Evolutionary conservation across 2,888 invertebrate species (phyloP).

Genomic region (Hirudinaria manillensis): DNA sequence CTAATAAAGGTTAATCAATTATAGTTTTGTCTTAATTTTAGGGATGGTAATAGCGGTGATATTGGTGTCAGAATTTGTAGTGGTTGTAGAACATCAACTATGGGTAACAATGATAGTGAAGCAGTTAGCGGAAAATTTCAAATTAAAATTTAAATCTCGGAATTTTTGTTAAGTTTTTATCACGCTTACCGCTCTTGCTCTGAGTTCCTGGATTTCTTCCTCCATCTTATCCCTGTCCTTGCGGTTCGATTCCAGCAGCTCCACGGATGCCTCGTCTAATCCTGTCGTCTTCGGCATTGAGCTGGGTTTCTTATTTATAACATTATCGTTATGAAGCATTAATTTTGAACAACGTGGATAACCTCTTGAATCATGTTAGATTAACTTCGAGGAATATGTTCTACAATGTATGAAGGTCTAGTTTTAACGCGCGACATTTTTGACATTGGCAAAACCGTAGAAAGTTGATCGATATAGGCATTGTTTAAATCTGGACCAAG

Average conservation of each 20-base stretch:
- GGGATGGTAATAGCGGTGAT: not conserved
- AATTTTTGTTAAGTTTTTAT: too few relatives aligned
- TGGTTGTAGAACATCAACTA: not conserved
- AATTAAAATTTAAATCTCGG: too few relatives aligned
- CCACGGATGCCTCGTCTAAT: constrained; percentile 37
- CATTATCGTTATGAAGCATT: not conserved
- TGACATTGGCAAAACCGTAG: too few relatives aligned
- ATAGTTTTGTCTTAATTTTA: too few relatives aligned
- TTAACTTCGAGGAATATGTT: too few relatives aligned
- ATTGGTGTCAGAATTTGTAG: not conserved
- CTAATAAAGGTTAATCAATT: too few relatives aligned
- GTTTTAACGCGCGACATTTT: too few relatives aligned
- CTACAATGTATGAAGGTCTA: too few relatives aligned
- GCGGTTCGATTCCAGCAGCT: constrained; percentile 35
- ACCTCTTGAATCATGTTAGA: too few relatives aligned
- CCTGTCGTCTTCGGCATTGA: constrained; percentile 16
- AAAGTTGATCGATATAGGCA: too few relatives aligned
- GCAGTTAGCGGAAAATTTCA: not conserved
- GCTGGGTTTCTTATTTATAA: not conserved
- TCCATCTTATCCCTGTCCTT: constrained; percentile 36
- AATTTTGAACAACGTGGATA: too few relatives aligned
- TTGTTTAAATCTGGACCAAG: too few relatives aligned
- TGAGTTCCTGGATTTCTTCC: constrained; percentile 37
- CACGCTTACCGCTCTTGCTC: constrained; percentile 28
- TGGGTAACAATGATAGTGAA: not conserved